Evolutionary conservation across 2,888 invertebrate species (phyloP).

Genomic region (Dolichomitus sp.): DNA sequence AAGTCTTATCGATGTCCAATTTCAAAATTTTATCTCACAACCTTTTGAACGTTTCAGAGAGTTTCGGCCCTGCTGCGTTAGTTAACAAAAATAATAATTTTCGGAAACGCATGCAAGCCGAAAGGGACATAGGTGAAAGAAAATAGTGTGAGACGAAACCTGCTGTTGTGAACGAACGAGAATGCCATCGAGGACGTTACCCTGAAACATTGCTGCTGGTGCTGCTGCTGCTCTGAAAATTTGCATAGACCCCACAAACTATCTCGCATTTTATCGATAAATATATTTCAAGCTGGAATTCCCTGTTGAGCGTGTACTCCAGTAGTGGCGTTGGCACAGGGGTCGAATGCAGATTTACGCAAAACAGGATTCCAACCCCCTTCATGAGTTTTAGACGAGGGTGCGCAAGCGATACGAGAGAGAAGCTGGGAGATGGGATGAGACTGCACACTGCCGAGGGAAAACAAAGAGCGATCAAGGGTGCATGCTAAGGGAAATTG

Average conservation of each 20-base stretch:
- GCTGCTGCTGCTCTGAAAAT: constrained; percentile 60
- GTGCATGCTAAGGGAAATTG: constrained; percentile 52
- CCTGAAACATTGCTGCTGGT: constrained; percentile 30
- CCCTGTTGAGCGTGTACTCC: constrained; percentile 58
- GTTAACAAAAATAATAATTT: constrained; percentile 16
- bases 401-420: constrained; percentile 64
- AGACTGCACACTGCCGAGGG: constrained; percentile 13
- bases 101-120: constrained; percentile 10
- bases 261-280: constrained; percentile 77
- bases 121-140: constrained; percentile 19
- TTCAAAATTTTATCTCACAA: constrained; percentile 12
- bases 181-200: constrained; percentile 55
- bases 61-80: neutral
- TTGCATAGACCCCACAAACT: constrained; percentile 77
- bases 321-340: constrained; percentile 66
- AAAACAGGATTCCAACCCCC: constrained; percentile 73
- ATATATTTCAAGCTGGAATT: constrained; percentile 78
- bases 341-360: constrained; percentile 81
- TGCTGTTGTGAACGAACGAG: constrained; percentile 52
- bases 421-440: constrained; percentile 61
- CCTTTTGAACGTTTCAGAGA: neutral
- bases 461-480: constrained; percentile 57
- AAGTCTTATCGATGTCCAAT: neutral
- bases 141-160: constrained; percentile 47
- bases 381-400: constrained; percentile 38